These are phyloP conservation scores for Euphysa ruthae DNA, from an alignment of 30 jellyfish, hydroid and myxozoan genomes.

Conservation along the genomic window DNA sequence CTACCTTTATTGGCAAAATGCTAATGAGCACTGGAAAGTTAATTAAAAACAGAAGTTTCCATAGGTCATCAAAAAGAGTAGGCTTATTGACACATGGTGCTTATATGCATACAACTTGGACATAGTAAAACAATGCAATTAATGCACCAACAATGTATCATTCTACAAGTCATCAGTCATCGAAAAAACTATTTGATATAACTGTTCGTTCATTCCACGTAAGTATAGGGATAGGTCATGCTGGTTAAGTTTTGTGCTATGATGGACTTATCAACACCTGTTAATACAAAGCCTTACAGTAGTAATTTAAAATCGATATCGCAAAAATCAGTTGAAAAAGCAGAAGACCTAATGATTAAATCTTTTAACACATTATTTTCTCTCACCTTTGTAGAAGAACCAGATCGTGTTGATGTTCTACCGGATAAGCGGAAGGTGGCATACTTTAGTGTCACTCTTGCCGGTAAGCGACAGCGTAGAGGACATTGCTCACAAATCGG, in stretches of 20 bases:
- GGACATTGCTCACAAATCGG: slow-evolving; percentile 36
- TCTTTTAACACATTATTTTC: slow-evolving; percentile 2
- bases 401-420: slow-evolving; percentile 10
- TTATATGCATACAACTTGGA: too few relatives aligned
- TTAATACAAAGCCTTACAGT: slow-evolving; percentile 1
- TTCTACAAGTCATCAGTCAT: too few relatives aligned
- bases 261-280: slow-evolving; percentile 16
- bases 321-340: slow-evolving; percentile 6
- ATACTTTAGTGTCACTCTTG: slow-evolving; percentile 35
- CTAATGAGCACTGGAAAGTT: too few relatives aligned
- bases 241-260: slow-evolving; percentile 32
- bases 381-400: slow-evolving; percentile 15
- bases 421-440: slow-evolving; percentile 12
- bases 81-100: too few relatives aligned
- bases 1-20: too few relatives aligned
- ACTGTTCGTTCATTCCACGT: too few relatives aligned
- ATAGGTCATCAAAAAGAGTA: too few relatives aligned
- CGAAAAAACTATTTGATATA: too few relatives aligned
- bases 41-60: too few relatives aligned
- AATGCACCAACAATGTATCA: too few relatives aligned
- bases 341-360: slow-evolving; percentile 17
- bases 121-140: too few relatives aligned
- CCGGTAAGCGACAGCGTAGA: slow-evolving; percentile 29
- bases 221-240: slow-evolving; percentile 23
- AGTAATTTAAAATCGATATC: too few relatives aligned